Evolutionary conservation across 1,140 invertebrate species (phyloP).

Genomic region (Drosophila ambigua): DNA sequence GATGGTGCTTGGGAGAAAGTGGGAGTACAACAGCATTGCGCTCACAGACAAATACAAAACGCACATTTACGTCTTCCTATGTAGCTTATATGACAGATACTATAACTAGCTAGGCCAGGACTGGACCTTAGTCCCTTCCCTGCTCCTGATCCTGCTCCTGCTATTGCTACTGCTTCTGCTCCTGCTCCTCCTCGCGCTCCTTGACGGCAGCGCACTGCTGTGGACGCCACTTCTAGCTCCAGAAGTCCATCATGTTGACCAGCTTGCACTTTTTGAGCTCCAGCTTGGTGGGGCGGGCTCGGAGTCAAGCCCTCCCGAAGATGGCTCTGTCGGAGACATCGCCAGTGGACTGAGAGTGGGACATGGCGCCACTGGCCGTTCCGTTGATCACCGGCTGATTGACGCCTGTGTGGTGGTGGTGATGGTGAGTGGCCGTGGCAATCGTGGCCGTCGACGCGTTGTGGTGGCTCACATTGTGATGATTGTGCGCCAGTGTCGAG

Average conservation of each 20-base stretch:
- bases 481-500: conserved; percentile 69
- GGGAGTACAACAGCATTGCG: conserved; percentile 54
- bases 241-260: conserved; percentile 83
- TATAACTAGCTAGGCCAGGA: conserved; percentile 47
- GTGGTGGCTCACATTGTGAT: conserved; percentile 74
- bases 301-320: conserved; percentile 86
- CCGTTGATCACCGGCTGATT: conserved; percentile 1
- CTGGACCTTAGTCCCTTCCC: conserved; percentile 5
- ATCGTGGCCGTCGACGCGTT: conserved; percentile 76
- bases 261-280: conserved; percentile 83
- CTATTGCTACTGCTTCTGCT: background rate
- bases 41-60: conserved; percentile 50
- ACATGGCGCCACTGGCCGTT: conserved; percentile 69
- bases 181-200: conserved; percentile 54
- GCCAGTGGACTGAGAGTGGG: conserved; percentile 86
- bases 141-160: background rate
- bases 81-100: conserved; percentile 56
- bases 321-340: conserved; percentile 85
- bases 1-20: conserved; percentile 18
- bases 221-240: conserved; percentile 83
- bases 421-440: conserved; percentile 64
- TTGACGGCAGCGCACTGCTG: conserved; percentile 66
- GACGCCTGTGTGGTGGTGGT: conserved; percentile 59
- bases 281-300: conserved; percentile 79
- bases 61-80: conserved; percentile 32